Percentiles rank a stretch among this genome's conserved stretches.
phyloP scores from a whole-genome alignment of 2,888 invertebrate genomes.

The Hirtodrosophila duncani region DNA sequence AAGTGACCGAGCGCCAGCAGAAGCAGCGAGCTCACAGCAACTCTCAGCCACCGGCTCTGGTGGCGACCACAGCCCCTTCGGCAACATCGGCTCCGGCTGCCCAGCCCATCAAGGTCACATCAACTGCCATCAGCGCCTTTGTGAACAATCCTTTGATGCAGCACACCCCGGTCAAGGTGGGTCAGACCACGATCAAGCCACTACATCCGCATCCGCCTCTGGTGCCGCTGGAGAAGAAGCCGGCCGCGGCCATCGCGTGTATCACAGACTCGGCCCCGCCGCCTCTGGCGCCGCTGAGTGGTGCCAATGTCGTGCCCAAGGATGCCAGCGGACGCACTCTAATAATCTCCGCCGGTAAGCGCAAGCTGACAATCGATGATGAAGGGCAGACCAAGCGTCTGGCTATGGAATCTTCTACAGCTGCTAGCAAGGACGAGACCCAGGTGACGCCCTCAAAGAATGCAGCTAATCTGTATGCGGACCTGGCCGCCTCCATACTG shows the following conservation, averaged over 20 bases:
- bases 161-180: constrained; percentile 76
- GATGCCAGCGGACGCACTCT: constrained; percentile 79
- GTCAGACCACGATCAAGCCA: constrained; percentile 77
- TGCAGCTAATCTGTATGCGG: constrained; percentile 91
- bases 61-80: constrained; percentile 69
- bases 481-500: constrained; percentile 89
- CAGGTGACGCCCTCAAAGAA: constrained; percentile 83
- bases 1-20: constrained; percentile 88
- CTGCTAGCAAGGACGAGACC: constrained; percentile 46
- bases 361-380: constrained; percentile 62
- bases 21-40: constrained; percentile 81
- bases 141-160: constrained; percentile 77
- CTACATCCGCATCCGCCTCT: constrained; percentile 65
- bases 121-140: constrained; percentile 75
- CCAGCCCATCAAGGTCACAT: constrained; percentile 72
- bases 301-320: constrained; percentile 76
- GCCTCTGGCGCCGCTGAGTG: constrained; percentile 77
- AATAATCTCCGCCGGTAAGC: constrained; percentile 36
- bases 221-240: constrained; percentile 71
- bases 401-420: constrained; percentile 76
- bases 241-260: too few relatives aligned
- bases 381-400: constrained; percentile 78
- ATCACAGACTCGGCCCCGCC: constrained; percentile 73
- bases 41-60: constrained; percentile 73
- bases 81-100: constrained; percentile 62